Conservation (phyloP, 2,797 vertebrate genomes). For the Chelonia mydas region DNA sequence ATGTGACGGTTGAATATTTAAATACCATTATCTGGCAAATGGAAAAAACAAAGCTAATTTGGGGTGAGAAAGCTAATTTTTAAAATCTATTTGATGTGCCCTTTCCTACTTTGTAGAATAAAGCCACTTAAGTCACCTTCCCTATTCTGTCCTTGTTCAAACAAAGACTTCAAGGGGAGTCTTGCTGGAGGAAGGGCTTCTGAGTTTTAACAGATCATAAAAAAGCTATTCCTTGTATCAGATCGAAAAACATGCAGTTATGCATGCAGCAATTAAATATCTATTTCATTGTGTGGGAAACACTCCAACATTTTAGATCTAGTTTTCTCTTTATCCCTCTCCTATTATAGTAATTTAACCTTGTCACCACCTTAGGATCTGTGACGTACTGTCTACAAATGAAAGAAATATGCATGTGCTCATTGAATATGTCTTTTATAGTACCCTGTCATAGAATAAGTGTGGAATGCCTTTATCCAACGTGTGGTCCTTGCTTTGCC, state of each 20-base stretch:
- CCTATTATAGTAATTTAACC: conserved; percentile 48
- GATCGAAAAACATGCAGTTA: conserved; percentile 50
- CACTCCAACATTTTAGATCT: conserved; percentile 42
- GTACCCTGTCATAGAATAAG: not conserved
- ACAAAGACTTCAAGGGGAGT: not conserved
- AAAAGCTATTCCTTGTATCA: conserved; percentile 21
- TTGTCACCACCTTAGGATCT: conserved; percentile 22
- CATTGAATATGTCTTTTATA: conserved; percentile 29
- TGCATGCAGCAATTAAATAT: conserved; percentile 48
- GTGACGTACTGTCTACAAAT: not conserved
- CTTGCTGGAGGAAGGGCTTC: not conserved
- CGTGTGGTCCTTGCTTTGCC: conserved; percentile 8
- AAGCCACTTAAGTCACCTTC: not conserved
- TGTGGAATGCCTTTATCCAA: conserved; percentile 4
- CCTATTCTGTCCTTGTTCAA: not conserved
- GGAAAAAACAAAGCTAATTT: not conserved
- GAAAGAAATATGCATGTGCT: fast-evolving
- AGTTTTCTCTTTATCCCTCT: conserved; percentile 11
- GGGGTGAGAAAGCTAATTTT: not conserved
- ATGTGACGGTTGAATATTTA: not conserved
- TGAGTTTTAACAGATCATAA: conserved; percentile 28
- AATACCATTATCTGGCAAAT: not conserved
- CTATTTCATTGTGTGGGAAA: conserved; percentile 40
- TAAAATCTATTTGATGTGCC: not conserved
- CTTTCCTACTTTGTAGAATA: conserved; percentile 13